A percentile compares a stretch with the other conserved stretches of the same genome.
Conservation (phyloP, 2,113 vertebrate genomes). For the Plectropomus leopardus region DNA sequence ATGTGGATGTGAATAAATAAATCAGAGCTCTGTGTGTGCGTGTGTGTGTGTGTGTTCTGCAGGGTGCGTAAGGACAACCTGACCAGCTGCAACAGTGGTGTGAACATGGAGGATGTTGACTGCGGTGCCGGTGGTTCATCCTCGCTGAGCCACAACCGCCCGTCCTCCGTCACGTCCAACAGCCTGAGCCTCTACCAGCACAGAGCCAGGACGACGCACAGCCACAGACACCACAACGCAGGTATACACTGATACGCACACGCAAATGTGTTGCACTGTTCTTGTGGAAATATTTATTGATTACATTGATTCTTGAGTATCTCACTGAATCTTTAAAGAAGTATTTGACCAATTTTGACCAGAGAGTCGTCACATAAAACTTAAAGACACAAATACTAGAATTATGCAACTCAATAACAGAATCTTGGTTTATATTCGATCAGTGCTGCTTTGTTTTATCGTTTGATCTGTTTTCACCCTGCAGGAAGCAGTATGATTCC, state of each 20-base stretch:
- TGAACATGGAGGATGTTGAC: conserved; percentile 90
- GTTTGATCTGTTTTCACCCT: no score
- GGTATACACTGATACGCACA: conserved; percentile 64
- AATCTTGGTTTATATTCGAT: no score
- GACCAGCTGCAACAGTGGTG: conserved; percentile 87
- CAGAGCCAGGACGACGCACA: conserved; percentile 84
- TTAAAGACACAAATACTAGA: no score
- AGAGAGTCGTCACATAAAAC: no score
- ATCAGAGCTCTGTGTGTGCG: conserved; percentile 32
- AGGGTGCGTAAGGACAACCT: conserved; percentile 96
- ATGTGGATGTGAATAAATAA: conserved; percentile 56
- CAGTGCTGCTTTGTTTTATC: no score
- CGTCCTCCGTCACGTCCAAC: conserved; percentile 88
- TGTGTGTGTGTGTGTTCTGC: conserved; percentile 39
- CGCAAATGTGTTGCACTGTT: no score
- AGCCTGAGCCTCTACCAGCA: conserved; percentile 88
- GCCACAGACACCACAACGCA: conserved; percentile 83
- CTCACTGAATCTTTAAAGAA: no score
- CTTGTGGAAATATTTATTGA: not conserved
- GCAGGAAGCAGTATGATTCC: no score
- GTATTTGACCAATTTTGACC: no score
- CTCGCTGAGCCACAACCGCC: conserved; percentile 81
- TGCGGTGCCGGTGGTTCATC: conserved; percentile 82
- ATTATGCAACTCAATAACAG: no score
- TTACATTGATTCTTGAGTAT: not conserved